Evolutionary conservation across 2,888 invertebrate genomes (phyloP).

Genomic region (Pristionchus maxplancki): DNA sequence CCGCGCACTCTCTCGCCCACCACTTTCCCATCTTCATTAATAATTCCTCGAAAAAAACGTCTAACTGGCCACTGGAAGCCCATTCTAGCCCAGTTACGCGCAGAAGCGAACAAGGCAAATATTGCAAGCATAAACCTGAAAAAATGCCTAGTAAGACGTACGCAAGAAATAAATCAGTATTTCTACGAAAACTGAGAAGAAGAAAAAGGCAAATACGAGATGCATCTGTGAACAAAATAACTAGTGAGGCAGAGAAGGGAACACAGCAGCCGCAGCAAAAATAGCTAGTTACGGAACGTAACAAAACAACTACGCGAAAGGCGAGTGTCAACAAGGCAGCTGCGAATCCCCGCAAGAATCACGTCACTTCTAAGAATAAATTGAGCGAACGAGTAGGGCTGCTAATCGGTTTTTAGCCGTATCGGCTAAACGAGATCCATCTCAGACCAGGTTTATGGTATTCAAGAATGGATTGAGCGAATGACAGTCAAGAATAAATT

Average conservation of each 20-base stretch:
- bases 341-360: neutral
- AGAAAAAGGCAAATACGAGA: neutral
- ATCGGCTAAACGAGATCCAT: too few species aligned
- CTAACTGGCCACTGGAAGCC: neutral
- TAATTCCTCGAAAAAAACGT: neutral
- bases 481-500: too few species aligned
- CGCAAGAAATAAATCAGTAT: too few species aligned
- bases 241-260: neutral
- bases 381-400: too few species aligned
- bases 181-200: neutral
- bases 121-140: neutral
- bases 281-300: neutral
- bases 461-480: too few species aligned
- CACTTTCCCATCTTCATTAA: conserved; percentile 2
- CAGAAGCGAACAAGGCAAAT: neutral
- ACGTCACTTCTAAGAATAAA: neutral
- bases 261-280: neutral
- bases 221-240: neutral
- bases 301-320: neutral
- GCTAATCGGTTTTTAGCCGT: too few species aligned
- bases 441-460: too few species aligned
- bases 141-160: too few species aligned
- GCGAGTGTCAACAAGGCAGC: too few species aligned
- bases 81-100: too few species aligned
- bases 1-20: neutral